Percentiles rank a stretch among this genome's conserved stretches.
Conservation (phyloP, 2,797 vertebrate species). For the Ctenopoma multispine region DNA sequence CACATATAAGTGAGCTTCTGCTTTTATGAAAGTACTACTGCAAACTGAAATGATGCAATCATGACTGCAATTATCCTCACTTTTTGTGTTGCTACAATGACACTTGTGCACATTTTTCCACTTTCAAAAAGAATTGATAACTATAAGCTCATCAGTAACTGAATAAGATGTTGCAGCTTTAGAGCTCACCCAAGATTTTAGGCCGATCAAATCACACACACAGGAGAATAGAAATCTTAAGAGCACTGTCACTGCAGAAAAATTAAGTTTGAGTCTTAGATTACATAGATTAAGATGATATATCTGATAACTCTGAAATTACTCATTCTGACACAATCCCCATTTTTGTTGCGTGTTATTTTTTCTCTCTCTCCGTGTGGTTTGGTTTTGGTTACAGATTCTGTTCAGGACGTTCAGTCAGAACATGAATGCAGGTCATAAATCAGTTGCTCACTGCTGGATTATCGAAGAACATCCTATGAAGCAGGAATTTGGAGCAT, state of each 20-base stretch:
- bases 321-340: neutral
- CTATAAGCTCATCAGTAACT: no score
- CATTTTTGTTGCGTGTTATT: constrained; percentile 32
- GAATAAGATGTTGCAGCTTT: no score
- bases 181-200: no score
- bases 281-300: no score
- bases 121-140: no score
- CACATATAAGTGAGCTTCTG: constrained; percentile 43
- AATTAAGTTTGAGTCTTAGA: no score
- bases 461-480: constrained; percentile 78
- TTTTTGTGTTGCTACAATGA: neutral
- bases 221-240: no score
- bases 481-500: constrained; percentile 69
- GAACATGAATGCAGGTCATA: constrained; percentile 78
- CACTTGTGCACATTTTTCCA: no score
- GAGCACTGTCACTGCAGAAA: no score
- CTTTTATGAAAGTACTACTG: constrained; percentile 20
- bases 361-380: constrained; percentile 27
- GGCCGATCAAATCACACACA: no score
- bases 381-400: constrained; percentile 55
- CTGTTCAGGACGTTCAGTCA: constrained; percentile 75
- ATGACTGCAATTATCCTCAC: neutral
- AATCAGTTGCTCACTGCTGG: constrained; percentile 78
- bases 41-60: no score
- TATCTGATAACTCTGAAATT: neutral